A percentile compares a stretch with the other conserved stretches of the same genome.
Evolutionary conservation across 2,888 invertebrate genomes (phyloP).

Genomic region (Parasteatoda lunata): DNA sequence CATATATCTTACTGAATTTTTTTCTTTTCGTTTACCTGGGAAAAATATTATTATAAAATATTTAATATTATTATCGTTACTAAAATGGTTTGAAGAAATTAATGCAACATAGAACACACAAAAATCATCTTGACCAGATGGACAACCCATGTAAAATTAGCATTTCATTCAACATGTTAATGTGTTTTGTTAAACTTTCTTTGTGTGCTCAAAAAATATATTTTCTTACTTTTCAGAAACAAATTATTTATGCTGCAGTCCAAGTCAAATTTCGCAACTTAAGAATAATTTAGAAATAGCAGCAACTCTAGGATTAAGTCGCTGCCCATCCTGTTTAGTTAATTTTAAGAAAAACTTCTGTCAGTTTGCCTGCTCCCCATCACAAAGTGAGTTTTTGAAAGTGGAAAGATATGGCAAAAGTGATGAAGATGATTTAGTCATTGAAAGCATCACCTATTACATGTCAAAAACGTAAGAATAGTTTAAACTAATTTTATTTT

Average conservation of each 20-base stretch:
- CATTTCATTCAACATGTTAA: too few species aligned
- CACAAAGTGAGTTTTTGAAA: conserved; percentile 67
- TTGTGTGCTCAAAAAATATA: not conserved
- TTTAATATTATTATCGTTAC: too few species aligned
- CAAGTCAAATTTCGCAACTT: conserved; percentile 77
- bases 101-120: too few species aligned
- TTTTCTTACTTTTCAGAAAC: conserved; percentile 33
- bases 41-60: too few species aligned
- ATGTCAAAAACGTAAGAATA: conserved; percentile 55
- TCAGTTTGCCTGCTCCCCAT: conserved; percentile 67
- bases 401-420: conserved; percentile 34
- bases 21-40: too few species aligned
- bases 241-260: conserved; percentile 80
- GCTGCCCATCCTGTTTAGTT: conserved; percentile 68
- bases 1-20: too few species aligned
- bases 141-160: too few species aligned
- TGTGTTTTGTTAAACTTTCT: too few species aligned
- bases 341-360: conserved; percentile 69
- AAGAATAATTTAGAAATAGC: conserved; percentile 58
- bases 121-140: too few species aligned
- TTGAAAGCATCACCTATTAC: conserved; percentile 66
- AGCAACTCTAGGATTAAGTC: conserved; percentile 64
- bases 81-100: too few species aligned
- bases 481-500: not conserved
- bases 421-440: conserved; percentile 61